A percentile compares a stretch with the other conserved stretches of the same genome.
These are phyloP conservation scores for Mythimna pallens DNA, from an alignment of 2,888 invertebrate species.

Conservation along the genomic window DNA sequence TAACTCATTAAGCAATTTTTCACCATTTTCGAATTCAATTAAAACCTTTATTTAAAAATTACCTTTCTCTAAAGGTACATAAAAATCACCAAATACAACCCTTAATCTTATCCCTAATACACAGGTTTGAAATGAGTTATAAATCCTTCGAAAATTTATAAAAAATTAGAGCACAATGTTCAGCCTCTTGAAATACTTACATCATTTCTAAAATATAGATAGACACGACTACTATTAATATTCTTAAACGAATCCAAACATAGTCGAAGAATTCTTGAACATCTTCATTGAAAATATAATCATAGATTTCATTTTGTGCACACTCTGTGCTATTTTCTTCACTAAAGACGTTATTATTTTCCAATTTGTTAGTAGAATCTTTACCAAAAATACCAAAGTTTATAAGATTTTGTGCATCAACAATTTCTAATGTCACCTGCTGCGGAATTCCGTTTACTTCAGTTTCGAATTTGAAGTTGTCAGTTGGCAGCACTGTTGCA, in stretches of 20 bases:
- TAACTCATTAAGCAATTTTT: constrained; percentile 12
- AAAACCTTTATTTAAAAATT: not conserved
- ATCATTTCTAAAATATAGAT: constrained; percentile 88
- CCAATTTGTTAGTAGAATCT: constrained; percentile 74
- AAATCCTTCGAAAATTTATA: not conserved
- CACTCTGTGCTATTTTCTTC: constrained; percentile 55
- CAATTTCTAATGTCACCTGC: constrained; percentile 69
- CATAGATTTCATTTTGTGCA: constrained; percentile 65
- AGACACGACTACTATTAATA: constrained; percentile 82
- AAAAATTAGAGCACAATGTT: not conserved
- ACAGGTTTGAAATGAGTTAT: constrained; percentile 4
- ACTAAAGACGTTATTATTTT: constrained; percentile 34
- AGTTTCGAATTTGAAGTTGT: constrained; percentile 68
- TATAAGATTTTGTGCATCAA: constrained; percentile 68
- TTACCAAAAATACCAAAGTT: constrained; percentile 79
- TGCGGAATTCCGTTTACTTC: constrained; percentile 57
- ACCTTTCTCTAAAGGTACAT: constrained; percentile 24
- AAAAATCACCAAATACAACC: constrained; percentile 8
- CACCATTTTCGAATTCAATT: not conserved
- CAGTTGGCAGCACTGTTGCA: constrained; percentile 55
- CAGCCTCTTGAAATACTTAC: constrained; percentile 63
- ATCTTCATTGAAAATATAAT: constrained; percentile 78
- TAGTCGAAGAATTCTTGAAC: constrained; percentile 83
- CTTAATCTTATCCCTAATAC: not conserved
- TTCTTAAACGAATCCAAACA: constrained; percentile 83